Conservation (phyloP, 1,140 invertebrate genomes). For the Babylonia areolata region DNA sequence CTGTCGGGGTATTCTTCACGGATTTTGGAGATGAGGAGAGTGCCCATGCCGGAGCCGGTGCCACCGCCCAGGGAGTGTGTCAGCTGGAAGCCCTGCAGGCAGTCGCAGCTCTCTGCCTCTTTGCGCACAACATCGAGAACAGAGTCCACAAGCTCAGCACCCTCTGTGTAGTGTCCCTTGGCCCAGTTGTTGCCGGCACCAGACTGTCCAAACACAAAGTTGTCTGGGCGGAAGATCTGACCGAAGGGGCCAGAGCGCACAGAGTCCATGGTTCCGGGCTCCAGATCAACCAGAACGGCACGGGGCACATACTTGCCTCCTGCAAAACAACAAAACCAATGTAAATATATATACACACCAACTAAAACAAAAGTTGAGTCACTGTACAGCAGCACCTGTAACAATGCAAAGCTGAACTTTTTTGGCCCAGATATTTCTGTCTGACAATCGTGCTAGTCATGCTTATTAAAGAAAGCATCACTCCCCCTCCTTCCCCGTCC, state of each 20-base stretch:
- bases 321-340: slow-evolving; percentile 72
- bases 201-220: slow-evolving; percentile 78
- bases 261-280: slow-evolving; percentile 74
- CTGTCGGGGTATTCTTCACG: slow-evolving; percentile 85
- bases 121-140: slow-evolving; percentile 87
- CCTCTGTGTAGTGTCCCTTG: slow-evolving; percentile 96
- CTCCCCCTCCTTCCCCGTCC: too few species aligned
- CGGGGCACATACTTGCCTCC: slow-evolving; percentile 91
- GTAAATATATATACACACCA: background rate
- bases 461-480: too few species aligned
- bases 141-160: slow-evolving; percentile 90
- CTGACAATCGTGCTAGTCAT: too few species aligned
- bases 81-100: slow-evolving; percentile 85
- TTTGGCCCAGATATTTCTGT: too few species aligned
- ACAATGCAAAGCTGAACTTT: too few species aligned
- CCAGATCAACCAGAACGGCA: slow-evolving; percentile 87
- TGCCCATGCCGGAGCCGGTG: slow-evolving; percentile 78
- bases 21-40: slow-evolving; percentile 80
- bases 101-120: slow-evolving; percentile 90
- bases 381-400: too few species aligned
- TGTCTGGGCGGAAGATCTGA: slow-evolving; percentile 86
- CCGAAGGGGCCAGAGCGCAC: slow-evolving; percentile 73
- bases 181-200: slow-evolving; percentile 93
- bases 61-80: slow-evolving; percentile 84
- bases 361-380: too few species aligned